Conservation (phyloP, 2,797 vertebrate genomes). For the Parauchenoglanis ngamensis region DNA sequence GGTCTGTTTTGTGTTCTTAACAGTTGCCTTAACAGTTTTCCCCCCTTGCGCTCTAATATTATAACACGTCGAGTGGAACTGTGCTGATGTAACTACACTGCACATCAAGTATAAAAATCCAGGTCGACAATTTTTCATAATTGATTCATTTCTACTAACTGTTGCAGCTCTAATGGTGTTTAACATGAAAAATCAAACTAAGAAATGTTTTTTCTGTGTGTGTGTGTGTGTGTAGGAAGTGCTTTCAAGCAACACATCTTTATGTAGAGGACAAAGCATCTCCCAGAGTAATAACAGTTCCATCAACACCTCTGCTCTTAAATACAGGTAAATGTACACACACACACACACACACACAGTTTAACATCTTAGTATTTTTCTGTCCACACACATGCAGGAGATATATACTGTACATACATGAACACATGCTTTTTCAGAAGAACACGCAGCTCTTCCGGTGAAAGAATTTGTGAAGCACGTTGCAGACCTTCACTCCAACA, state of each 20-base stretch:
- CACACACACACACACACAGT: not conserved
- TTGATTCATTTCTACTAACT: not conserved
- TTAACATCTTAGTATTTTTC: constrained; percentile 29
- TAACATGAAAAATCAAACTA: constrained; percentile 51
- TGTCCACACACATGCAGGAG: not conserved
- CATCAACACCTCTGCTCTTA: constrained; percentile 68
- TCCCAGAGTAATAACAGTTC: constrained; percentile 81
- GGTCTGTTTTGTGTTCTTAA: not conserved
- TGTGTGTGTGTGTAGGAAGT: constrained; percentile 75
- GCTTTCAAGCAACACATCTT: constrained; percentile 97
- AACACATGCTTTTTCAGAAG: constrained; percentile 61
- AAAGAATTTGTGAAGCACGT: constrained; percentile 92
- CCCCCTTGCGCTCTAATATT: not conserved
- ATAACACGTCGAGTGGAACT: not conserved
- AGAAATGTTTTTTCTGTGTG: constrained; percentile 40
- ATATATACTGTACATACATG: not conserved
- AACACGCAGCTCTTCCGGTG: constrained; percentile 80
- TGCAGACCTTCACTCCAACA: constrained; percentile 85
- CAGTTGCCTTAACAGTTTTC: not conserved
- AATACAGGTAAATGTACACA: constrained; percentile 77
- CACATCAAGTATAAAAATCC: not conserved
- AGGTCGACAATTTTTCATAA: not conserved
- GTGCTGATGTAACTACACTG: not conserved
- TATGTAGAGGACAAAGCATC: constrained; percentile 92
- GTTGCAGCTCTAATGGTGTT: not conserved